Evolutionary conservation across 2,888 invertebrate genomes (phyloP).

Genomic region (Eumerus sabulonum): DNA sequence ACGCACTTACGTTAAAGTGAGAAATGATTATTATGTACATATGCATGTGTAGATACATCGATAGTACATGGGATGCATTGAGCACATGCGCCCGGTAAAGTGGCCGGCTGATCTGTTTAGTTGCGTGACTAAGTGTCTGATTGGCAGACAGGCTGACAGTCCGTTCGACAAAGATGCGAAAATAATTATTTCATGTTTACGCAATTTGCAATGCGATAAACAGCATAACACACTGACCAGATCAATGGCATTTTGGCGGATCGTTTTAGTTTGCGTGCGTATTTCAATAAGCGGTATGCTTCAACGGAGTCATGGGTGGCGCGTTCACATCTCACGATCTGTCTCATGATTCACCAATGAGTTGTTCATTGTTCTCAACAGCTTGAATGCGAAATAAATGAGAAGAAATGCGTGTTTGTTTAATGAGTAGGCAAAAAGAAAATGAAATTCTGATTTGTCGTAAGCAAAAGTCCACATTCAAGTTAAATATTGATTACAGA

Average conservation of each 20-base stretch:
- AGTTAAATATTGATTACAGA: no score
- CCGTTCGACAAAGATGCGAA: conserved; percentile 41
- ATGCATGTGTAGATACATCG: no score
- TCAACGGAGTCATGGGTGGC: neutral
- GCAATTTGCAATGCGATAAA: conserved; percentile 62
- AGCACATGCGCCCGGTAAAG: conserved; percentile 12
- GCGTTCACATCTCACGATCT: conserved; percentile 3
- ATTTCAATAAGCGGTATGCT: conserved; percentile 4
- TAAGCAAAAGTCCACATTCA: no score
- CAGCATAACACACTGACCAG: conserved; percentile 61
- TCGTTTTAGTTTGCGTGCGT: conserved; percentile 9
- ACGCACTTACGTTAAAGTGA: conserved; percentile 60
- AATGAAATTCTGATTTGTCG: no score
- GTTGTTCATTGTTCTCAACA: conserved; percentile 24
- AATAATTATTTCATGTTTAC: conserved; percentile 59
- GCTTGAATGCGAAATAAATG: neutral
- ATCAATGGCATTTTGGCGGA: conserved; percentile 59
- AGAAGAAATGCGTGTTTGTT: no score
- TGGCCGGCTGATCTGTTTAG: conserved; percentile 32
- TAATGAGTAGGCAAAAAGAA: no score
- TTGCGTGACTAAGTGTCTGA: conserved; percentile 32
- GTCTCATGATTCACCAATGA: conserved; percentile 16
- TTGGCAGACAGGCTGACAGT: conserved; percentile 20
- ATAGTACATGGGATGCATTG: no score
- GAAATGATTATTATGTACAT: conserved; percentile 20